These are phyloP conservation scores for Paelopatides confundens DNA, from an alignment of 53 echinoderm and acorn worm species.

Conservation along the genomic window DNA sequence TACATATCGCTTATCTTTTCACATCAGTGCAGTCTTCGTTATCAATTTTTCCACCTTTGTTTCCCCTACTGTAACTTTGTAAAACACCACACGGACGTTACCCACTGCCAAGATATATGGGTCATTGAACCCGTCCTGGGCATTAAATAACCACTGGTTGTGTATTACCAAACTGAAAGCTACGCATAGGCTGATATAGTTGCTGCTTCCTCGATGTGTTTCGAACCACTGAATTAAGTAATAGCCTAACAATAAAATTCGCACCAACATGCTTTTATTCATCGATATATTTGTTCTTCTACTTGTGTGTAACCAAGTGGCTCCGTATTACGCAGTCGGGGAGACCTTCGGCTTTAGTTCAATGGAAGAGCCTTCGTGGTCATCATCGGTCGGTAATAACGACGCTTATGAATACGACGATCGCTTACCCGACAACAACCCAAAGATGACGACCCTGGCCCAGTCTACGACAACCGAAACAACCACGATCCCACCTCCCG, in stretches of 20 bases:
- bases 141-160: background rate
- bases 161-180: background rate
- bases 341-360: constrained; percentile 40
- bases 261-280: background rate
- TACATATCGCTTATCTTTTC: background rate
- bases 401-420: background rate
- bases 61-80: too few species aligned
- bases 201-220: background rate
- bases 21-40: background rate
- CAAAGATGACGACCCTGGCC: background rate
- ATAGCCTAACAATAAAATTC: background rate
- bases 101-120: too few species aligned
- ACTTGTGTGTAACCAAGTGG: constrained; percentile 6
- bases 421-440: background rate
- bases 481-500: background rate
- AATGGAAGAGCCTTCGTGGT: constrained; percentile 26
- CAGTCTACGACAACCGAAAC: background rate
- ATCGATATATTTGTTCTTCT: background rate
- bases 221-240: background rate
- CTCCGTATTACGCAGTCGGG: constrained; percentile 11
- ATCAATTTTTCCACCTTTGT: too few species aligned
- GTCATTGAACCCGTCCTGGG: too few species aligned
- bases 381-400: background rate
- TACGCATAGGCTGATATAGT: too few species aligned
- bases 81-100: too few species aligned